These are phyloP conservation scores for Lepidochrysops patricia DNA, from an alignment of 2,888 invertebrate genomes.

Conservation along the genomic window DNA sequence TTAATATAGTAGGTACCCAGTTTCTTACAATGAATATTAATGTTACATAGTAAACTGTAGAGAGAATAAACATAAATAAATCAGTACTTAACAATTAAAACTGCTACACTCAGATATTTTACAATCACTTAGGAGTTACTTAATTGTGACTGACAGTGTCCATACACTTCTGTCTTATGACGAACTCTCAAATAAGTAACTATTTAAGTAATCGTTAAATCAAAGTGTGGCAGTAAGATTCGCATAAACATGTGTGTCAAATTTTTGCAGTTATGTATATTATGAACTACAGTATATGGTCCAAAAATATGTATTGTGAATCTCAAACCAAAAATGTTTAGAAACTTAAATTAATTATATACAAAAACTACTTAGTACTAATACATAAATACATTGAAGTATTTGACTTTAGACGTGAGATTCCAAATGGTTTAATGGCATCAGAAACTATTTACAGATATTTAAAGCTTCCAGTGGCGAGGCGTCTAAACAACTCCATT, in stretches of 20 bases:
- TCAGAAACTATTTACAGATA: slow-evolving; percentile 49
- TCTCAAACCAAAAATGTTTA: background rate
- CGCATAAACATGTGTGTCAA: background rate
- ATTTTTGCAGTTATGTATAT: background rate
- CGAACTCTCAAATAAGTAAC: too few relatives aligned
- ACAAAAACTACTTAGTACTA: background rate
- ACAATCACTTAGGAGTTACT: too few relatives aligned
- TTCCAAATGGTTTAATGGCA: slow-evolving; percentile 46
- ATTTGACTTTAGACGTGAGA: slow-evolving; percentile 1
- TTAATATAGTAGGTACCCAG: background rate
- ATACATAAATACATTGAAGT: background rate
- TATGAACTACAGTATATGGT: too few relatives aligned
- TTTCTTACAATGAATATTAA: background rate
- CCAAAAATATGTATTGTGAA: too few relatives aligned
- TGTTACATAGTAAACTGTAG: background rate
- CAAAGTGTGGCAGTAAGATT: too few relatives aligned
- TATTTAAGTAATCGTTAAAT: too few relatives aligned
- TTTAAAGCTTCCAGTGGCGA: slow-evolving; percentile 21
- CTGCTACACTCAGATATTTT: too few relatives aligned
- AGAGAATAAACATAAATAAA: background rate
- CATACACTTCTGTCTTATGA: too few relatives aligned
- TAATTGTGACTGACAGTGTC: too few relatives aligned
- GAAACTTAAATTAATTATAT: background rate
- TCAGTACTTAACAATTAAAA: background rate
- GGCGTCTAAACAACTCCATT: too few relatives aligned